A percentile compares a stretch with the other conserved stretches of the same genome.
These are phyloP conservation scores for Hypercompe scribonia DNA, from an alignment of 2,888 invertebrate species.

Conservation along the genomic window DNA sequence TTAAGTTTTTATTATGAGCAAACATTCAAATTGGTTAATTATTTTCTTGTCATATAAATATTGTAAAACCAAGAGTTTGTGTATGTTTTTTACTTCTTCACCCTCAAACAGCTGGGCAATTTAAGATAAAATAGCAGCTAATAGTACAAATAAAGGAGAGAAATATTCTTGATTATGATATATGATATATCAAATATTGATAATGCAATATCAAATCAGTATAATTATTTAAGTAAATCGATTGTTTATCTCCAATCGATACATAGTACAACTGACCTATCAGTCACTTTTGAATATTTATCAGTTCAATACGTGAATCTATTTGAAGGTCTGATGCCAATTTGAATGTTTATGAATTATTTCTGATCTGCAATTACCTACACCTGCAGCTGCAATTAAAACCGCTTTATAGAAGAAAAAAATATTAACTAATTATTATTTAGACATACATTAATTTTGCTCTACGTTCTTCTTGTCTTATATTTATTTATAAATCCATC, in stretches of 20 bases:
- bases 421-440: neutral
- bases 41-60: too few species aligned
- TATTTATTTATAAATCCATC: too few species aligned
- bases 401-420: neutral
- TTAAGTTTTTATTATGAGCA: too few species aligned
- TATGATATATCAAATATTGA: neutral
- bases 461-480: too few species aligned
- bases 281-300: conserved; percentile 12
- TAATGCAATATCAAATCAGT: neutral
- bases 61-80: too few species aligned
- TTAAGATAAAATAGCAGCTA: too few species aligned
- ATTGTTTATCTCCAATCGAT: neutral
- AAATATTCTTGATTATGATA: neutral
- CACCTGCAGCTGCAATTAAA: neutral
- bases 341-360: conserved; percentile 1
- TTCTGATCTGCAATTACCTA: neutral
- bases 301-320: conserved; percentile 12
- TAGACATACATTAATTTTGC: neutral
- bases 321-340: conserved; percentile 5
- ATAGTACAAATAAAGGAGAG: too few species aligned
- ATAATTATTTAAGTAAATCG: neutral
- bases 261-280: conserved; percentile 4
- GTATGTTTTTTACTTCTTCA: too few species aligned
- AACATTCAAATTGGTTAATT: too few species aligned
- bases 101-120: too few species aligned